Conservation (phyloP, 1,140 invertebrate genomes). For the Ips nitidus region DNA sequence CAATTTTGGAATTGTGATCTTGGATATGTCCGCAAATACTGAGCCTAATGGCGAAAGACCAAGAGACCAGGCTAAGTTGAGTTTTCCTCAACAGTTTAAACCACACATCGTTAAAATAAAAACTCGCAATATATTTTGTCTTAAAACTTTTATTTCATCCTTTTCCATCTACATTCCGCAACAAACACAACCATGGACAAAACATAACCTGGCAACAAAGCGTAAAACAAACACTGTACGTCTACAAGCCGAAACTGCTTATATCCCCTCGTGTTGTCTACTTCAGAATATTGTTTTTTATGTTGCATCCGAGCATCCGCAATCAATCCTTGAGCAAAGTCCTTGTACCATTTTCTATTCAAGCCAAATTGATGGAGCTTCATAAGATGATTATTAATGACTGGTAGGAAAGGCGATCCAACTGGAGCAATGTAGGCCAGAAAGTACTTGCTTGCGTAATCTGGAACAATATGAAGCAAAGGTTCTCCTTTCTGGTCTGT, state of each 20-base stretch:
- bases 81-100: too few species aligned
- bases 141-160: background rate
- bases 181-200: conserved; percentile 23
- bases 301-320: conserved; percentile 9
- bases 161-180: conserved; percentile 5
- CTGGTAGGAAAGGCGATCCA: conserved; percentile 32
- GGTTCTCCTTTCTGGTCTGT: conserved; percentile 19
- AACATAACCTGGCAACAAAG: conserved; percentile 23
- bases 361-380: conserved; percentile 33
- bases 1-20: too few species aligned
- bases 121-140: too few species aligned
- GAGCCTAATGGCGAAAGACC: too few species aligned
- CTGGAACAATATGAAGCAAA: conserved; percentile 33
- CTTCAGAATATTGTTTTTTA: background rate
- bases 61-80: too few species aligned
- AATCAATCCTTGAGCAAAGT: conserved; percentile 21
- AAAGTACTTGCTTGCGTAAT: conserved; percentile 29
- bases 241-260: conserved; percentile 29
- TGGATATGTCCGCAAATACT: too few species aligned
- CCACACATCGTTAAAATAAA: too few species aligned
- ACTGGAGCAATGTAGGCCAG: conserved; percentile 30
- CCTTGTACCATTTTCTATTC: conserved; percentile 29
- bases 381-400: conserved; percentile 25
- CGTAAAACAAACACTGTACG: conserved; percentile 31
- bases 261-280: background rate